Evolutionary conservation across 2,888 invertebrate genomes (phyloP).

Genomic region (Hirtodrosophila histrioides): DNA sequence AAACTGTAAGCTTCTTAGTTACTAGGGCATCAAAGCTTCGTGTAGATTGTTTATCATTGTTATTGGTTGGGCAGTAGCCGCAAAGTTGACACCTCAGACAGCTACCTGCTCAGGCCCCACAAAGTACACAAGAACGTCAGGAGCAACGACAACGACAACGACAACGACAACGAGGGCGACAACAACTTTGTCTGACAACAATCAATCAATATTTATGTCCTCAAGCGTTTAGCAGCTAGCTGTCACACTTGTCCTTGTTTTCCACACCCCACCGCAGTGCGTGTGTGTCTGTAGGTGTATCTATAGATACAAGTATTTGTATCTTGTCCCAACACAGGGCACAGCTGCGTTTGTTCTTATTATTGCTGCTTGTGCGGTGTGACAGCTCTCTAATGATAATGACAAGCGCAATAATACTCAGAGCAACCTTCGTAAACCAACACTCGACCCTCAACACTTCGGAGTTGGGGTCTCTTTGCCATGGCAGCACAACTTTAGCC

Average conservation of each 20-base stretch:
- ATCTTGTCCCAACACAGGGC: slow-evolving; percentile 12
- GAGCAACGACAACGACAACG: slow-evolving; percentile 20
- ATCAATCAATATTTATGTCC: slow-evolving; percentile 79
- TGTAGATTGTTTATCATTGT: slow-evolving; percentile 13
- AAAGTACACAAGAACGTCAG: slow-evolving; percentile 30
- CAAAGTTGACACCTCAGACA: slow-evolving; percentile 70
- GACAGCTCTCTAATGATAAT: slow-evolving; percentile 72
- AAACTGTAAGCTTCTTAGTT: not conserved
- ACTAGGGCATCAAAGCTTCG: slow-evolving; percentile 30
- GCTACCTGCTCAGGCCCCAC: slow-evolving; percentile 35
- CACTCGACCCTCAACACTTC: slow-evolving; percentile 5
- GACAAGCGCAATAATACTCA: slow-evolving; percentile 75
- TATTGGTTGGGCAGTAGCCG: slow-evolving; percentile 56
- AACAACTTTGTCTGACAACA: slow-evolving; percentile 67
- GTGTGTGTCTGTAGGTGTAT: slow-evolving; percentile 16
- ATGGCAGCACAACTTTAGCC: slow-evolving; percentile 54
- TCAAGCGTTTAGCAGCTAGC: slow-evolving; percentile 61
- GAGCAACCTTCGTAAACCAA: slow-evolving; percentile 27
- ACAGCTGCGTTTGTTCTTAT: slow-evolving; percentile 60
- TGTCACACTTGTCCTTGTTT: slow-evolving; percentile 38
- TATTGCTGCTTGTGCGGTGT: slow-evolving; percentile 32
- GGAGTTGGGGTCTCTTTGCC: no score
- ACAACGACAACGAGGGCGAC: slow-evolving; percentile 28
- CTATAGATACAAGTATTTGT: slow-evolving; percentile 28
- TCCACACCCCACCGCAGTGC: not conserved